Conservation (phyloP, 2,113 vertebrate species). For the Datnioides undecimradiatus region DNA sequence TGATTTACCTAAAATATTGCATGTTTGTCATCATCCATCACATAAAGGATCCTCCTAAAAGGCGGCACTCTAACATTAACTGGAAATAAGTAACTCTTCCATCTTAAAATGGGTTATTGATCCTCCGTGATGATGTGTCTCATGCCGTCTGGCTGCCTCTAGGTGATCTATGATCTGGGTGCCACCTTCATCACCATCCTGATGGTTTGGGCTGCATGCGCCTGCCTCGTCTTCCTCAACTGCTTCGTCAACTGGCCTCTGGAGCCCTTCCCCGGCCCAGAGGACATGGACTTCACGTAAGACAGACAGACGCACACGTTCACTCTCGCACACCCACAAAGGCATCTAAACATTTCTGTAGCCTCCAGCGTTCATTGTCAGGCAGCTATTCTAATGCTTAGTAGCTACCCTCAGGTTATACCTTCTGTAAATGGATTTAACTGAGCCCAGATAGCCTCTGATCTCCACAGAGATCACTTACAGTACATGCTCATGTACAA, state of each 20-base stretch:
- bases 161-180: constrained; percentile 97
- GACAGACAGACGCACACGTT: constrained; percentile 62
- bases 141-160: constrained; percentile 62
- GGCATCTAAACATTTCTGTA: background rate
- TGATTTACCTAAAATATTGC: background rate
- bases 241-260: constrained; percentile 99
- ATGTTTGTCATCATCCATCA: background rate
- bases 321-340: background rate
- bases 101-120: constrained; percentile 12
- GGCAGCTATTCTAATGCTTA: background rate
- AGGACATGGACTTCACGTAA: constrained; percentile 99
- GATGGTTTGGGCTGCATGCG: constrained; percentile 93
- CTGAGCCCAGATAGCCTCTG: constrained; percentile 21
- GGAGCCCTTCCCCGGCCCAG: constrained; percentile 96
- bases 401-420: constrained; percentile 11
- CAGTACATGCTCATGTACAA: background rate
- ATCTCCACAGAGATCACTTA: constrained; percentile 37
- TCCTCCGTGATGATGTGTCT: constrained; percentile 16
- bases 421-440: constrained; percentile 14
- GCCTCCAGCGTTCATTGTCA: constrained; percentile 24
- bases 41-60: background rate
- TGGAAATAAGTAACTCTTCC: background rate
- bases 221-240: constrained; percentile 96
- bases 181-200: constrained; percentile 93
- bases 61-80: background rate